phyloP scores from a whole-genome alignment of 2,797 vertebrate species.

The Enteromius treurensis region DNA sequence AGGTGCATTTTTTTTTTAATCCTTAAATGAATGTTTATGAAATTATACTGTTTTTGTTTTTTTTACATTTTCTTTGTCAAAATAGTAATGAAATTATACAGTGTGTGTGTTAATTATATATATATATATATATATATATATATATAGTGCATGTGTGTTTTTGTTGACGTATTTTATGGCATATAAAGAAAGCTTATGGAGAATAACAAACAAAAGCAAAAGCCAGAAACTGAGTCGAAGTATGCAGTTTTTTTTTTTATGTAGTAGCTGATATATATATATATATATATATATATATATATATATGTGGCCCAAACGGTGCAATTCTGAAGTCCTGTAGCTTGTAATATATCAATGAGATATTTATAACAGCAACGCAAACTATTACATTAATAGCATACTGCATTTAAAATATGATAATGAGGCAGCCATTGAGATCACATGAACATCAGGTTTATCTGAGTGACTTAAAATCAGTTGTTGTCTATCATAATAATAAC shows the following conservation, averaged over 20 bases:
- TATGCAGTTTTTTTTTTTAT: too few species aligned
- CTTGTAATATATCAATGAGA: not conserved
- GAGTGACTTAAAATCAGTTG: not conserved
- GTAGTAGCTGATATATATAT: not conserved
- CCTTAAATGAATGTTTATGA: not conserved
- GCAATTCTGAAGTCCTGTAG: not conserved
- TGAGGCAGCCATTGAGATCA: not conserved
- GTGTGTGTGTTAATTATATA: too few species aligned
- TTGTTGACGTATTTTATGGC: not conserved
- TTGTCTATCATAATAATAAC: not conserved
- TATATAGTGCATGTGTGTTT: not conserved
- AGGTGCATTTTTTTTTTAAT: not conserved
- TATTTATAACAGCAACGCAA: not conserved
- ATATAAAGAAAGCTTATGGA: not conserved
- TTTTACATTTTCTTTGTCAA: not conserved
- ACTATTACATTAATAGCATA: not conserved
- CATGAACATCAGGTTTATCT: not conserved
- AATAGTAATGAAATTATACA: not conserved
- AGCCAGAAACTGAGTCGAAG: not conserved
- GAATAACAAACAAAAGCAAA: not conserved
- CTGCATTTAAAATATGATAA: not conserved
- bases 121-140: too few species aligned
- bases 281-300: too few species aligned
- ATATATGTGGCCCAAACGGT: not conserved
- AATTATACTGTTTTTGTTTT: not conserved